These are phyloP conservation scores for Biston stratarius DNA, from an alignment of 2,888 invertebrate genomes.

Conservation along the genomic window DNA sequence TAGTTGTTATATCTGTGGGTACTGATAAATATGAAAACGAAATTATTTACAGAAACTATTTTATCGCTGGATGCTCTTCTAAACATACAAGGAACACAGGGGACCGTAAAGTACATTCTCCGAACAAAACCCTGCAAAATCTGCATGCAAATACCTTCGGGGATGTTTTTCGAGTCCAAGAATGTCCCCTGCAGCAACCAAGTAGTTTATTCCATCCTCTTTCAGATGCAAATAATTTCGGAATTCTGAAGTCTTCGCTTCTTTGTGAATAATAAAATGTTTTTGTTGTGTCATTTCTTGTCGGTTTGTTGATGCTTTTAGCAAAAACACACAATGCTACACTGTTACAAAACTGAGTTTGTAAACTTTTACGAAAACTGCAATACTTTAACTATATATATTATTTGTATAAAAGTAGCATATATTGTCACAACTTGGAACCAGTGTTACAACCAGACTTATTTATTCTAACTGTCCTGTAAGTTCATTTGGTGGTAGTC, in stretches of 20 bases:
- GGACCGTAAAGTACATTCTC: slow-evolving; percentile 38
- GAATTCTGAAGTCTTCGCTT: slow-evolving; percentile 56
- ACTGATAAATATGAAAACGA: neutral
- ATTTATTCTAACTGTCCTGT: too few species aligned
- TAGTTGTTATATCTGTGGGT: too few species aligned
- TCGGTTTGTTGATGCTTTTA: slow-evolving; percentile 39
- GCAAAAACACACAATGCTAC: neutral
- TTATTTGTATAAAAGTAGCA: too few species aligned
- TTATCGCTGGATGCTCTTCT: neutral
- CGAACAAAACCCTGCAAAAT: slow-evolving; percentile 53
- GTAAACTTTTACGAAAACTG: neutral
- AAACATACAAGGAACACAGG: neutral
- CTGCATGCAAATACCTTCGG: slow-evolving; percentile 66
- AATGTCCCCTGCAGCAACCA: slow-evolving; percentile 53
- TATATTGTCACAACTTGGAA: neutral
- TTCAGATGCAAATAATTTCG: slow-evolving; percentile 77
- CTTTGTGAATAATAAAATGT: slow-evolving; percentile 70
- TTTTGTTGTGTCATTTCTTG: slow-evolving; percentile 58
- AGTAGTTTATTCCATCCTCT: slow-evolving; percentile 65
- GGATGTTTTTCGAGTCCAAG: slow-evolving; percentile 58
- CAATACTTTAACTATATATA: too few species aligned
- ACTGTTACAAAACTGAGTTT: neutral
- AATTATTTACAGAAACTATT: neutral
- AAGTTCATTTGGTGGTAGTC: too few species aligned
- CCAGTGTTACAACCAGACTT: too few species aligned